phyloP scores from a whole-genome alignment of 2,888 invertebrate genomes.

The Leptinotarsa rubiginosa region DNA sequence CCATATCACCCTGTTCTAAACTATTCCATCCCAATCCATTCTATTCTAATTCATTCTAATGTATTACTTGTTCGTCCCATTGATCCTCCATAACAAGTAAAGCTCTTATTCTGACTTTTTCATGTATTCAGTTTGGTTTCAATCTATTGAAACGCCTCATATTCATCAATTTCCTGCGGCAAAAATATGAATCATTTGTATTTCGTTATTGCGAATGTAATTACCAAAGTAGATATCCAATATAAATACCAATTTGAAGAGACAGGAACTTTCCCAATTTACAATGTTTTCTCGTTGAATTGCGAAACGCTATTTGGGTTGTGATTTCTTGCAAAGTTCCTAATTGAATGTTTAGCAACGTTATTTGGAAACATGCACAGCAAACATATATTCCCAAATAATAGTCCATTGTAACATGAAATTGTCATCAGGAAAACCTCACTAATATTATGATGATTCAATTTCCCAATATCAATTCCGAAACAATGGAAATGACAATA shows the following conservation, averaged over 20 bases:
- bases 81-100: too few relatives aligned
- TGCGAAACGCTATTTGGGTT: slow-evolving; percentile 25
- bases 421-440: slow-evolving; percentile 3
- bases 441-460: neutral
- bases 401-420: neutral
- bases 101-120: too few relatives aligned
- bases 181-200: too few relatives aligned
- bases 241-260: neutral
- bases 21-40: too few relatives aligned
- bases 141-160: too few relatives aligned
- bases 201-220: too few relatives aligned
- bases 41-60: too few relatives aligned
- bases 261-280: slow-evolving; percentile 31
- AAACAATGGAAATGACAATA: slow-evolving; percentile 7
- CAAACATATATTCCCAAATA: slow-evolving; percentile 6
- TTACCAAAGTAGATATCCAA: neutral
- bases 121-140: too few relatives aligned
- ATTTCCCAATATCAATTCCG: slow-evolving; percentile 9
- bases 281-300: slow-evolving; percentile 23
- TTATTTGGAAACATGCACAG: slow-evolving; percentile 15
- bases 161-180: too few relatives aligned
- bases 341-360: slow-evolving; percentile 28
- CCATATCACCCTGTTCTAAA: too few relatives aligned
- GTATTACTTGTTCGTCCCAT: too few relatives aligned
- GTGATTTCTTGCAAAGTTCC: slow-evolving; percentile 27